phyloP scores from a whole-genome alignment of 2,797 vertebrate genomes.

The Craterocephalus amniculus region DNA sequence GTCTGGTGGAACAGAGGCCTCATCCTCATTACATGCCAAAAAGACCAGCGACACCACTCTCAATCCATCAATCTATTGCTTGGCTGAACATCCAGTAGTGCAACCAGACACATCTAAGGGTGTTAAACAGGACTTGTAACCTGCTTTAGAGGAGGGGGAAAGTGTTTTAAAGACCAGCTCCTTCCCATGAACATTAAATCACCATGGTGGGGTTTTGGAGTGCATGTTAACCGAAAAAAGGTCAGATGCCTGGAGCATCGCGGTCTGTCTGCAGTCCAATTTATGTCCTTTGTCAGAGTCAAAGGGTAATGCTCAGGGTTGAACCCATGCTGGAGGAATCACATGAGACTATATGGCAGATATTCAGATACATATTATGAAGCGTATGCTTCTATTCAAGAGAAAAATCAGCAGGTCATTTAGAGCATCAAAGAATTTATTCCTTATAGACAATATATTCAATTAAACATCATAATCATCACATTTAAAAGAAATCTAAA shows the following conservation, averaged over 20 bases:
- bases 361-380: conserved; percentile 16
- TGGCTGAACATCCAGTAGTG: conserved; percentile 38
- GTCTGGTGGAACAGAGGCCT: conserved; percentile 53
- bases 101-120: conserved; percentile 17
- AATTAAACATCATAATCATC: neutral
- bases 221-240: conserved; percentile 31
- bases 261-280: conserved; percentile 18
- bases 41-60: conserved; percentile 27
- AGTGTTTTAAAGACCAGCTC: conserved; percentile 11
- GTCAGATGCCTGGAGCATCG: conserved; percentile 41
- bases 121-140: conserved; percentile 23
- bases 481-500: neutral
- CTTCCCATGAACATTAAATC: conserved; percentile 30
- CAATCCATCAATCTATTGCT: conserved; percentile 42
- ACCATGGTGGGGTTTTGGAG: neutral
- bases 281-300: conserved; percentile 41
- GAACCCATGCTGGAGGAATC: conserved; percentile 11
- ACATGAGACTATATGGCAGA: conserved; percentile 28
- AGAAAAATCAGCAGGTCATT: neutral
- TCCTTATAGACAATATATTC: neutral
- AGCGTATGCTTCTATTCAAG: neutral
- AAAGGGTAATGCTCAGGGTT: conserved; percentile 43
- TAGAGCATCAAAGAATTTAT: neutral
- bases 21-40: neutral
- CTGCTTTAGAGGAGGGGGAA: conserved; percentile 2